Conservation (phyloP, 2,797 vertebrate genomes). For the Chloroceryle amazona region DNA sequence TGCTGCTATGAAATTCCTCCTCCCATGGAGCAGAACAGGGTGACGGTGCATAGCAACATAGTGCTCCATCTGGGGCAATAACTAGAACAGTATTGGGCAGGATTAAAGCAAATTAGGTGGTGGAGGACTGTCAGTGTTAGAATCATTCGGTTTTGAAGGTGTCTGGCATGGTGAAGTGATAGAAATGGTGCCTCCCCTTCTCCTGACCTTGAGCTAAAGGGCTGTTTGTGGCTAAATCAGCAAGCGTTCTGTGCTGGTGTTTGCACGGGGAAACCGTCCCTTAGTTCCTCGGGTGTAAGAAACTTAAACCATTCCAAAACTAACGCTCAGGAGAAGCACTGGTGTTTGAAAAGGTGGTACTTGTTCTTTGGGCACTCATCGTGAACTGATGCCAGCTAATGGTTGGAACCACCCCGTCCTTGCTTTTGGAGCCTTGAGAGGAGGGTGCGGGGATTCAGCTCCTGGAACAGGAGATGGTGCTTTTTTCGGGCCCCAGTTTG, state of each 20-base stretch:
- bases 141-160: neutral
- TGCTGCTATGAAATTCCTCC: neutral
- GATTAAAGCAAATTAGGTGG: neutral
- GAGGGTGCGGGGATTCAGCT: accelerated
- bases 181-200: neutral
- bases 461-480: neutral
- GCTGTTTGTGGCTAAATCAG: neutral
- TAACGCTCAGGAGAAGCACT: neutral
- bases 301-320: neutral
- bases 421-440: neutral
- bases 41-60: neutral
- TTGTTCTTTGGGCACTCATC: neutral
- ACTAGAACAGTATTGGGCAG: neutral
- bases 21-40: neutral
- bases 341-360: neutral
- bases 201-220: neutral
- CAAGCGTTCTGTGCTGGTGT: neutral
- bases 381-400: neutral
- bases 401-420: neutral
- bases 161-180: neutral
- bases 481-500: neutral
- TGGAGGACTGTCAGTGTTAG: neutral
- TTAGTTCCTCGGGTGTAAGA: neutral
- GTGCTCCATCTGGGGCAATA: neutral
- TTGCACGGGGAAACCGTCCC: neutral